Conservation (phyloP, 35 echinoderm and acorn worm genomes). For the Ophioderma brevispina region DNA sequence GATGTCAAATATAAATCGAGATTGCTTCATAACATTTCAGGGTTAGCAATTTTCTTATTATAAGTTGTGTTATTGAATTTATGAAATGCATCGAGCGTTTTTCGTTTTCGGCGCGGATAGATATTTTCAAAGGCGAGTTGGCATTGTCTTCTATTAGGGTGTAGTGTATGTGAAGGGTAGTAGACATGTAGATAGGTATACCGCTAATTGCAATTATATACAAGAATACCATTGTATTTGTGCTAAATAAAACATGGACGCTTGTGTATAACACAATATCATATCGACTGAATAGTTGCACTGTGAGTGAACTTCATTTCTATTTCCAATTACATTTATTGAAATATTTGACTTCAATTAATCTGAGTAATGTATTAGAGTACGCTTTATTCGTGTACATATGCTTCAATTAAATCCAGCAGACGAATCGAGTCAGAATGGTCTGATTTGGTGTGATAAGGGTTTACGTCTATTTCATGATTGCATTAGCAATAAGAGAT, state of each 20-base stretch:
- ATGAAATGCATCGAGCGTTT: background rate
- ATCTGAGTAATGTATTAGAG: no score
- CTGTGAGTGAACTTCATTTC: background rate
- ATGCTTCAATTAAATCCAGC: no score
- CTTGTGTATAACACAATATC: background rate
- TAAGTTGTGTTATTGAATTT: constrained; percentile 1
- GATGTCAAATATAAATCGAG: constrained; percentile 9
- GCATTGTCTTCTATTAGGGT: background rate
- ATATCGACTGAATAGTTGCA: background rate
- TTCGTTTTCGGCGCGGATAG: background rate
- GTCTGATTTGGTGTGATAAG: no score
- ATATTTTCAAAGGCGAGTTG: background rate
- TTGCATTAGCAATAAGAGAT: no score
- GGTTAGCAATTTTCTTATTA: background rate
- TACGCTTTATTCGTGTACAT: no score
- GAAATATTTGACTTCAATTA: background rate
- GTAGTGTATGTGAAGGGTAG: background rate
- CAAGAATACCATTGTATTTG: background rate
- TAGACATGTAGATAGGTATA: background rate
- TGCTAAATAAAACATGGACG: background rate
- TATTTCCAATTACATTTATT: constrained; percentile 1
- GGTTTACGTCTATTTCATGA: no score
- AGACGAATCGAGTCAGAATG: no score
- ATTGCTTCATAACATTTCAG: constrained; percentile 1
- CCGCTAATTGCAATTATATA: constrained; percentile 7